phyloP scores from a whole-genome alignment of 2,113 vertebrate species.

The Clinocottus analis region DNA sequence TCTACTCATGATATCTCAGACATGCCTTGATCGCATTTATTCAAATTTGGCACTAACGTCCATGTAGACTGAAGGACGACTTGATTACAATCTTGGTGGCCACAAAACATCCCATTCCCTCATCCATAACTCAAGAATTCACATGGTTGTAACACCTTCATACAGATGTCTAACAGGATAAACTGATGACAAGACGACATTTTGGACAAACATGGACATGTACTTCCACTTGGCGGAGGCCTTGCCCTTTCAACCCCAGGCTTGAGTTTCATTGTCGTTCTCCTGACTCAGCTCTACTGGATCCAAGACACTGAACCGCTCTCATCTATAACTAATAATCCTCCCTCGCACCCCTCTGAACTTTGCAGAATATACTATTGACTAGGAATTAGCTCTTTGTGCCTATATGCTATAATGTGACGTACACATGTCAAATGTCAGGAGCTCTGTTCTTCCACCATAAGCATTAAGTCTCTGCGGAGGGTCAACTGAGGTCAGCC shows the following conservation, averaged over 20 bases:
- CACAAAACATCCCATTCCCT: too few relatives aligned
- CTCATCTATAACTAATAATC: slow-evolving; percentile 50
- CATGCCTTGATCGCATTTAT: too few relatives aligned
- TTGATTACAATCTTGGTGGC: too few relatives aligned
- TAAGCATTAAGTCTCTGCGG: slow-evolving; percentile 28
- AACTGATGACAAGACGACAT: too few relatives aligned
- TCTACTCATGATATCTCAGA: too few relatives aligned
- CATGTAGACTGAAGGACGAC: too few relatives aligned
- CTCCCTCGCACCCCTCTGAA: slow-evolving; percentile 16
- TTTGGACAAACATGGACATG: too few relatives aligned
- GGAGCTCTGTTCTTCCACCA: slow-evolving; percentile 10
- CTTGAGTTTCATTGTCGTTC: slow-evolving; percentile 4
- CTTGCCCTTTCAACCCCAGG: neutral
- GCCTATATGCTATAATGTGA: slow-evolving; percentile 33
- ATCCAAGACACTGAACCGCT: slow-evolving; percentile 32
- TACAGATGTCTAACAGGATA: too few relatives aligned
- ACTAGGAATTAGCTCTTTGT: slow-evolving; percentile 30
- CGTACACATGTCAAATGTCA: slow-evolving; percentile 13
- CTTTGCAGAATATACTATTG: slow-evolving; percentile 35
- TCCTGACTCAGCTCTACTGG: slow-evolving; percentile 38
- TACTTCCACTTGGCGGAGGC: neutral
- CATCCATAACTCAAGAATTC: too few relatives aligned
- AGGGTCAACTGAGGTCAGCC: slow-evolving; percentile 54
- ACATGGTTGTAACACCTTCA: too few relatives aligned
- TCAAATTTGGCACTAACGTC: too few relatives aligned